Percentiles rank a stretch among this genome's conserved stretches.
phyloP scores from a whole-genome alignment of 2,797 vertebrate genomes.

The Nannoperca australis region DNA sequence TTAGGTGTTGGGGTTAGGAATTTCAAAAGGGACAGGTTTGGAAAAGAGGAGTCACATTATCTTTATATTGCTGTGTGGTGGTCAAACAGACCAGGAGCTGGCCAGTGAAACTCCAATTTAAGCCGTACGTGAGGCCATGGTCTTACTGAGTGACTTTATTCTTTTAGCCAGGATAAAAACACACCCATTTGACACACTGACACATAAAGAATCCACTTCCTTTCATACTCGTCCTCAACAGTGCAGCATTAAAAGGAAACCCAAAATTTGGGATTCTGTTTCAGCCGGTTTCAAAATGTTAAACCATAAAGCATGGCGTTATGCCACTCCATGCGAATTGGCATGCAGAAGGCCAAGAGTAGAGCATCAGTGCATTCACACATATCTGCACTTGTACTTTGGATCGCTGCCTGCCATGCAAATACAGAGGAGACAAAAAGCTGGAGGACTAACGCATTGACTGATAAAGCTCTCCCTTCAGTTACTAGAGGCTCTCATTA shows the following conservation, averaged over 20 bases:
- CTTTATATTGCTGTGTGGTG: conserved; percentile 70
- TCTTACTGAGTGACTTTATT: conserved; percentile 2
- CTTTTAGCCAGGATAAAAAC: conserved; percentile 19
- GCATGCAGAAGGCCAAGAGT: conserved; percentile 39
- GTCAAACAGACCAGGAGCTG: conserved; percentile 57
- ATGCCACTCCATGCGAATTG: conserved; percentile 46
- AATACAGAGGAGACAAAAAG: conserved; percentile 62
- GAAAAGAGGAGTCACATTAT: conserved; percentile 66
- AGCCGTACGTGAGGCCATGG: background rate
- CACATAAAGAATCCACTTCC: background rate
- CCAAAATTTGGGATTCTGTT: conserved; percentile 8
- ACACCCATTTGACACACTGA: conserved; percentile 28
- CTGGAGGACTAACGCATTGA: conserved; percentile 39
- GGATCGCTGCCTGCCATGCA: conserved; percentile 69
- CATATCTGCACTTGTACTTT: conserved; percentile 49
- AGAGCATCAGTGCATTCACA: conserved; percentile 43
- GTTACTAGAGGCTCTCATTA: conserved; percentile 4
- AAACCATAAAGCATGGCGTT: conserved; percentile 16
- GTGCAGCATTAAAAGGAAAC: conserved; percentile 26
- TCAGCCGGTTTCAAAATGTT: conserved; percentile 12
- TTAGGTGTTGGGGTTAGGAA: conserved; percentile 41
- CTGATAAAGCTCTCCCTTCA: conserved; percentile 27
- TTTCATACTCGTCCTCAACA: conserved; percentile 3
- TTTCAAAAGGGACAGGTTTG: conserved; percentile 40
- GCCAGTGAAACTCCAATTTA: conserved; percentile 27